Conservation (phyloP, 2,888 invertebrate genomes). For the Cryptops parisi region DNA sequence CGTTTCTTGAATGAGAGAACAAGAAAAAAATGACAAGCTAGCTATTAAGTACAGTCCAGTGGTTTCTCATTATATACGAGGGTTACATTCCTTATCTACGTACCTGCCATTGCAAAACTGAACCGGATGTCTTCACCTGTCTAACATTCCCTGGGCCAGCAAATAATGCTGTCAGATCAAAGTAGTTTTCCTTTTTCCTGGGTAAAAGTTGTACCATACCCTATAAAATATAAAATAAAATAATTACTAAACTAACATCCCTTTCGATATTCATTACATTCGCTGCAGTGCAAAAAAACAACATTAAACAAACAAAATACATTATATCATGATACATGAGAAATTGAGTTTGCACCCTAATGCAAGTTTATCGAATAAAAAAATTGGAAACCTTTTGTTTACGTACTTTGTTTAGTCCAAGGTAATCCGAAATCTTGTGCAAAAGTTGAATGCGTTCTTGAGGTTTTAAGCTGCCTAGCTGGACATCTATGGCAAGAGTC, state of each 20-base stretch:
- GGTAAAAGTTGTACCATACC: conserved; percentile 10
- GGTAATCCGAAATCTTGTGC: conserved; percentile 22
- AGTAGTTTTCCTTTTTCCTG: conserved; percentile 16
- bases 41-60: too few relatives aligned
- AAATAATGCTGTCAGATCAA: conserved; percentile 20
- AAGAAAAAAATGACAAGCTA: too few relatives aligned
- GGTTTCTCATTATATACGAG: too few relatives aligned
- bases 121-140: conserved; percentile 15
- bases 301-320: too few relatives aligned
- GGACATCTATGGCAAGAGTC: conserved; percentile 50
- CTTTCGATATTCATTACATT: too few relatives aligned
- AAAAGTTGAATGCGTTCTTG: conserved; percentile 40
- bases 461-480: conserved; percentile 47
- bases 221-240: not conserved
- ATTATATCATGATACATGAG: too few relatives aligned
- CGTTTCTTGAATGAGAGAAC: too few relatives aligned
- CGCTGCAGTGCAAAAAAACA: too few relatives aligned
- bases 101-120: conserved; percentile 19
- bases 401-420: conserved; percentile 13
- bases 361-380: too few relatives aligned
- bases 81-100: not conserved
- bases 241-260: not conserved
- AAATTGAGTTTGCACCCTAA: too few relatives aligned
- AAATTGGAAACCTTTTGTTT: not conserved
- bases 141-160: conserved; percentile 22